phyloP scores from a whole-genome alignment of 2,888 invertebrate genomes.

The Orchestes rusci region DNA sequence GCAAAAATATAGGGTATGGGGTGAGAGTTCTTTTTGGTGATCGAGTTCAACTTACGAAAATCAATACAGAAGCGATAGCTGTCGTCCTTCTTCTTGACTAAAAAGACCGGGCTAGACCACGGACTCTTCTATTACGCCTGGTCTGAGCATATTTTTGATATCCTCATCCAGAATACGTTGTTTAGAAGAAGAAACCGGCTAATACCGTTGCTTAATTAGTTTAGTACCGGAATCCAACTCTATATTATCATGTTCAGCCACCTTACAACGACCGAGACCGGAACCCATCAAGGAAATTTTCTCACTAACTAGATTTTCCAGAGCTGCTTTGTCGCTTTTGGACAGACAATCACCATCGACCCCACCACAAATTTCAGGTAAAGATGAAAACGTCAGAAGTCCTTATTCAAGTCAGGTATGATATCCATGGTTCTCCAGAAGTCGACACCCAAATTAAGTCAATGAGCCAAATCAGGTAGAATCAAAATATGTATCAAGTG shows the following conservation, averaged over 20 bases:
- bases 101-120: slow-evolving; percentile 30
- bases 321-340: no score
- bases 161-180: slow-evolving; percentile 12
- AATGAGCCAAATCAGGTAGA: no score
- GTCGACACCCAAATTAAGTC: no score
- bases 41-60: slow-evolving; percentile 32
- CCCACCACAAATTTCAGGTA: no score
- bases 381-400: no score
- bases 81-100: slow-evolving; percentile 29
- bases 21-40: slow-evolving; percentile 33
- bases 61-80: slow-evolving; percentile 33
- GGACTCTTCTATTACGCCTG: slow-evolving; percentile 29
- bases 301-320: no score
- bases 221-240: slow-evolving; percentile 2
- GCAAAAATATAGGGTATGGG: slow-evolving; percentile 32
- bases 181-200: slow-evolving; percentile 9
- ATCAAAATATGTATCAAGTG: no score
- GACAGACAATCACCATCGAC: no score
- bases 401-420: no score
- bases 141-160: slow-evolving; percentile 14
- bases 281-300: no score
- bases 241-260: slow-evolving; percentile 13
- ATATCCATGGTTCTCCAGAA: no score
- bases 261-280: slow-evolving; percentile 8
- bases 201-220: slow-evolving; percentile 20